Evolutionary conservation across 2,113 vertebrate species (phyloP), one percentile per base, ranked within the genome.

Genomic region (Labrus mixtus): DNA sequence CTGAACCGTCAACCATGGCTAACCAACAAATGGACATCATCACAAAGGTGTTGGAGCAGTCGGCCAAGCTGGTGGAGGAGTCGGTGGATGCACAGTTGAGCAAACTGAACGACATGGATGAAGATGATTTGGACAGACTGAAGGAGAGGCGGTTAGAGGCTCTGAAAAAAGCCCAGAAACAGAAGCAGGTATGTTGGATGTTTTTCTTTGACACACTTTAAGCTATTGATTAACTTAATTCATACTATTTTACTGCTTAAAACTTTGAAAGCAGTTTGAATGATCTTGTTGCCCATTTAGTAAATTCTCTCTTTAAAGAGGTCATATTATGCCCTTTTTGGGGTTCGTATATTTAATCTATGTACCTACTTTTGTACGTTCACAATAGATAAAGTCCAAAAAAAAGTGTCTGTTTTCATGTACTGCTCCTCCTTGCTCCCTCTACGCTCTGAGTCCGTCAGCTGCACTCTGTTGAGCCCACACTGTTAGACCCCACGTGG

Each of bases 81-180:
- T 94, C 97, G 76, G 90, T 99, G 84, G 97, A 99, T 88, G 91
- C 96, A 13, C 94, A 98, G 90, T 61, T 99, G 74, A 94, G 94
- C 67, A 96, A 97, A 87, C 77, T 99, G 66, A 97, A 96, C 39
- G 94, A 96, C 45, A 93, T 97, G 93, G 97, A 97, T 77, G 97
- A 97, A 68, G 97, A 98, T 59, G 97, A 99, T 65, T 81, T 99
- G 74, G 97, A 99, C 65, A 89, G 71, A 61, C 94, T 99, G 72
- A 97, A 96, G 87, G 96, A 98, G 90, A 96, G 91, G 83, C 95
- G 98, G 50, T 92, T 99, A 33, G 96, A 97, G 67, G 95, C 96
- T 0, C 92, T 99, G 13, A 97, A 95, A 86, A 99, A 97, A 91
- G 93, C 95, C 8, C 98, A 99, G 77, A 97, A 98, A 90, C 97